Conservation (phyloP, 2,797 vertebrate species). For the Phrynocephalus vlangalii region DNA sequence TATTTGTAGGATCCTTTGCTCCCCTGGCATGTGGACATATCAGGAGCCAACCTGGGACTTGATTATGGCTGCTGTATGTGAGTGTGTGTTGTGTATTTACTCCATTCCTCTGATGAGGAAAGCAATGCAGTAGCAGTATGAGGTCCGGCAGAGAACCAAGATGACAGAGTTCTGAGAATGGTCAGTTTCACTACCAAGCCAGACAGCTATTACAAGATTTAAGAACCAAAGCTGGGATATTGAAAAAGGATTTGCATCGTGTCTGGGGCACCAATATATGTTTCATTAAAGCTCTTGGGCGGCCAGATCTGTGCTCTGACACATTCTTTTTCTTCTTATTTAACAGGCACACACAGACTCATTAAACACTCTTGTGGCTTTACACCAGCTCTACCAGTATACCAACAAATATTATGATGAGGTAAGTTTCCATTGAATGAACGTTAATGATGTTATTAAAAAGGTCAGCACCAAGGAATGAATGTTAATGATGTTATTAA, state of each 20-base stretch:
- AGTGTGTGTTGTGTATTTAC: conserved; percentile 26
- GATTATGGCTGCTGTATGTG: not conserved
- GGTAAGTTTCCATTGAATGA: conserved; percentile 79
- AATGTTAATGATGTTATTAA: conserved; percentile 12
- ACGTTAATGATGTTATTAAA: conserved; percentile 15
- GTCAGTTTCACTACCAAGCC: conserved; percentile 15
- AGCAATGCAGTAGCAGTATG: conserved; percentile 30
- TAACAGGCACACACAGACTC: conserved; percentile 92
- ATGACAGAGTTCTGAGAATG: conserved; percentile 34
- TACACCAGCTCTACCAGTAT: conserved; percentile 97
- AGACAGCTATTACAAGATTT: conserved; percentile 35
- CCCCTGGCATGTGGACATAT: conserved; percentile 46
- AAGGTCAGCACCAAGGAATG: not conserved
- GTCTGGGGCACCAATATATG: not conserved
- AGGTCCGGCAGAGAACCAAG: conserved; percentile 18
- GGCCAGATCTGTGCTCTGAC: conserved; percentile 45
- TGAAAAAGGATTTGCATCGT: conserved; percentile 19
- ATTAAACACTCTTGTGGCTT: conserved; percentile 92
- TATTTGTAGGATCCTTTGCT: not conserved
- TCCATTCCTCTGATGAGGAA: conserved; percentile 22
- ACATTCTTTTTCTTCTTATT: conserved; percentile 42
- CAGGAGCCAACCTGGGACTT: conserved; percentile 35
- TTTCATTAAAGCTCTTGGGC: conserved; percentile 27
- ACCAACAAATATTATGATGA: conserved; percentile 98
- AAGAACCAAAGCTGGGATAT: conserved; percentile 39